Evolutionary conservation across 2,888 invertebrate species (phyloP), one percentile per base, ranked within the genome.

Genomic region (Oeneis ivallda): DNA sequence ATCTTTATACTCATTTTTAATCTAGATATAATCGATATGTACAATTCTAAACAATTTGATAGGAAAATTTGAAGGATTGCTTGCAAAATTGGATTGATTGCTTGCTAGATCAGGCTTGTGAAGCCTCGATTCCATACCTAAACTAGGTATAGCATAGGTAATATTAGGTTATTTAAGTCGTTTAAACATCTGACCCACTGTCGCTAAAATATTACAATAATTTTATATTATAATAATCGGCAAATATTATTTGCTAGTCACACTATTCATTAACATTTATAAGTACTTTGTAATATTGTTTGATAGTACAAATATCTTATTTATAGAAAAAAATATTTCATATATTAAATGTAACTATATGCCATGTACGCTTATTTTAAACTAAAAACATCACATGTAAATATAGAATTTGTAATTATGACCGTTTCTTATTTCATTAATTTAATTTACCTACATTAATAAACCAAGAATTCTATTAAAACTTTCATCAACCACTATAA

Each of bases 311-410:
- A 92, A 90, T 87, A 87, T 87, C 83, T 91, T 89, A 91, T 91
- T 91, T 91, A 90, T 91, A 91, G 88, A 81, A 70, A 85, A 79
- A 87, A 89, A 86, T 86, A 84, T 87, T 85, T 89, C 86, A 84
- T 89, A 87, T 88, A 86, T 86, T 89, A 87, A 89, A 87, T 74
- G 83, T 89, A 89, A 89, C 90, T 89, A 87, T 91, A 92, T 87
- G 92, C 89, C 89, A 89, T 91, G 89, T 91, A 92, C 91, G 92
- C 91, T 92, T 92, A 92, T 92, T 92, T 89, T 89, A 90, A 90
- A 88, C 86, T 85, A 86, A 89, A 86, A 89, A 89, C 87, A 88
- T 89, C 90, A 89, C 89, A 82, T 92, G 92, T 92, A 92, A 92
- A 92, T 92, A 92, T 83, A 92, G 84, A 87, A 91, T 85, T 88